Conservation (phyloP, 2,113 vertebrate species). For the Donacobius atricapilla region DNA sequence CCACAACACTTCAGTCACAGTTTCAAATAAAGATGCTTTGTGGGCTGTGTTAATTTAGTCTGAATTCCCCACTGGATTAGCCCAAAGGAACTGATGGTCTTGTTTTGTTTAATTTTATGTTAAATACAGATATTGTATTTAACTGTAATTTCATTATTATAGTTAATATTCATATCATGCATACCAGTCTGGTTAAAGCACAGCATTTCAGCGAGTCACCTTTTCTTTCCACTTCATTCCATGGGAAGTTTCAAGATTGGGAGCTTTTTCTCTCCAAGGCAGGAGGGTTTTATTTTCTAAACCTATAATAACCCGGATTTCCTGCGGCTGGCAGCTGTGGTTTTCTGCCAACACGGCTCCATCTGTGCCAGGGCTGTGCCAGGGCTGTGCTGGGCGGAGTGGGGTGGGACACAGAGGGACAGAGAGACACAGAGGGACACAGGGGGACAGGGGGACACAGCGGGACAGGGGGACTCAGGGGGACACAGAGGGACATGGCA, state of each 20-base stretch:
- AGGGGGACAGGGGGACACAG: not conserved
- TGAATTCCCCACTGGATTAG: constrained; percentile 25
- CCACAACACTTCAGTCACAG: not conserved
- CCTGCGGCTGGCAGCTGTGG: not conserved
- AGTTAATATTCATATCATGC: not conserved
- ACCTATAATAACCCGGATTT: constrained; percentile 7
- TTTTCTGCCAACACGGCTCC: not conserved
- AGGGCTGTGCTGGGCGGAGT: not conserved
- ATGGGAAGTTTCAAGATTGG: not conserved
- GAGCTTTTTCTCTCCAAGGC: not conserved
- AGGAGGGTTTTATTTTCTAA: not conserved
- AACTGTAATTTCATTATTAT: constrained; percentile 20
- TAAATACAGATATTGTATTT: constrained; percentile 30
- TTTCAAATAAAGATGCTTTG: constrained; percentile 14
- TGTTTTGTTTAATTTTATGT: constrained; percentile 46
- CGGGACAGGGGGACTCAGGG: not conserved
- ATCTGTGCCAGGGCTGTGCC: rapidly evolving
- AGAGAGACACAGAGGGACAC: not conserved
- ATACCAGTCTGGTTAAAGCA: not conserved
- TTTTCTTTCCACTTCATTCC: not conserved
- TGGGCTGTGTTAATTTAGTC: constrained; percentile 24
- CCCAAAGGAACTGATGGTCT: constrained; percentile 10
- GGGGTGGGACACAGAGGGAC: not conserved
- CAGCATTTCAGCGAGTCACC: not conserved
- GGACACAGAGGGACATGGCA: no score